phyloP scores from a whole-genome alignment of 2,888 invertebrate genomes.

The Hemaris fuciformis region DNA sequence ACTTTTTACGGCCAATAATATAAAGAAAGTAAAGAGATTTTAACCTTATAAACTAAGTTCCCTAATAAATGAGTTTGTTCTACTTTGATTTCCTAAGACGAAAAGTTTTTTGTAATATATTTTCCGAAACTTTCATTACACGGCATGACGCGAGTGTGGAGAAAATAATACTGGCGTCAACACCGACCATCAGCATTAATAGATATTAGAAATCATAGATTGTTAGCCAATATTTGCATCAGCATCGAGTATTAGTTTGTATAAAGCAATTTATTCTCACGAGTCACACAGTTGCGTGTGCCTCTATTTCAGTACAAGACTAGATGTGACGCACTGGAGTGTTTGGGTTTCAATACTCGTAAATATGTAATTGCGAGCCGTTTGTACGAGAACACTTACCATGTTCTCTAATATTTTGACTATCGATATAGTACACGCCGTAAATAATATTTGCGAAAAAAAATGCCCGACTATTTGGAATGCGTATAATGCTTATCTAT shows the following conservation, averaged over 20 bases:
- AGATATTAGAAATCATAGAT: neutral
- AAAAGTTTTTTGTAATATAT: neutral
- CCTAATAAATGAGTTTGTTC: too few relatives aligned
- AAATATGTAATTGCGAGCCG: neutral
- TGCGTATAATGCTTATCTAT: too few relatives aligned
- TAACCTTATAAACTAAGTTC: too few relatives aligned
- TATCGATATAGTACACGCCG: neutral
- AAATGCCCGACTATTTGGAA: too few relatives aligned
- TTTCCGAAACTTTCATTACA: neutral
- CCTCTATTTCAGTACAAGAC: neutral
- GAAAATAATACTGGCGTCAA: neutral
- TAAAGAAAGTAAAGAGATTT: too few relatives aligned
- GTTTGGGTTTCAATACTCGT: neutral
- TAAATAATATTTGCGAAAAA: too few relatives aligned
- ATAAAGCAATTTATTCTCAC: neutral
- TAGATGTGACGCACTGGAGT: neutral
- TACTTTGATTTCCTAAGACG: too few relatives aligned
- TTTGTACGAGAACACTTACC: neutral
- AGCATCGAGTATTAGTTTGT: neutral
- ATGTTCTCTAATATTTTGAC: neutral
- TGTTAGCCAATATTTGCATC: neutral
- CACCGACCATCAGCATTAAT: neutral
- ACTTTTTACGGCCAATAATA: too few relatives aligned
- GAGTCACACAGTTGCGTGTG: neutral
- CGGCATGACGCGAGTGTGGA: neutral